These are phyloP conservation scores for Sebastes goodei DNA, from an alignment of 2,797 vertebrate genomes.

Conservation along the genomic window DNA sequence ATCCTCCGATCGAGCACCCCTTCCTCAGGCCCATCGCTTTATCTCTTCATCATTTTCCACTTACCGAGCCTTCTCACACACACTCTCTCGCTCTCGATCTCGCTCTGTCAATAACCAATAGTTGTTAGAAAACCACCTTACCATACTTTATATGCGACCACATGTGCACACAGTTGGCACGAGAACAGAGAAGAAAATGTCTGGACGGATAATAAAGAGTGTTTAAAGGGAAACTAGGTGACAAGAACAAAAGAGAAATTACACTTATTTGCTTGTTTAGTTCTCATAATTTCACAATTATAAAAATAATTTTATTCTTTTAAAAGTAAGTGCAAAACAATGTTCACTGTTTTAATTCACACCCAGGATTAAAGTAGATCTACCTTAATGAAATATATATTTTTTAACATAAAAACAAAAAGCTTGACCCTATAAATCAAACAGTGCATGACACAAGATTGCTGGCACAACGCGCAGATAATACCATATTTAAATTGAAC, in stretches of 20 bases:
- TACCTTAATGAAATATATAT: neutral
- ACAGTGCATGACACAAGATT: no score
- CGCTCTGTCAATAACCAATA: slow-evolving; percentile 42
- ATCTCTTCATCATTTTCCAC: slow-evolving; percentile 76
- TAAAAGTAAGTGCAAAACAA: neutral
- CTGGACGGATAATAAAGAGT: neutral
- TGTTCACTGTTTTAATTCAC: neutral
- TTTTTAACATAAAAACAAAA: neutral
- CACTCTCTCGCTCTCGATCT: slow-evolving; percentile 15
- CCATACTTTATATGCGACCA: slow-evolving; percentile 2
- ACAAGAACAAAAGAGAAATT: neutral
- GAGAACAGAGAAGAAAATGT: neutral
- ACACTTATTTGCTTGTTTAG: neutral
- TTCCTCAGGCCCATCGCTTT: slow-evolving; percentile 48
- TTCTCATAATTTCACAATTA: neutral
- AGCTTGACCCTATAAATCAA: no score
- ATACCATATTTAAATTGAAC: neutral
- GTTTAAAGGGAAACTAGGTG: neutral
- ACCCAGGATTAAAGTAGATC: neutral
- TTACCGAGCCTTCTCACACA: slow-evolving; percentile 39
- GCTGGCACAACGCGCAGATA: neutral
- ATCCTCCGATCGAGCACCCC: slow-evolving; percentile 47
- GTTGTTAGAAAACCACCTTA: slow-evolving; percentile 32
- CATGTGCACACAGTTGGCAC: slow-evolving; percentile 8
- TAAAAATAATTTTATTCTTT: neutral